A percentile compares a stretch with the other conserved stretches of the same genome.
phyloP scores from a whole-genome alignment of 2,113 vertebrate genomes.

The Ceratotherium simum region DNA sequence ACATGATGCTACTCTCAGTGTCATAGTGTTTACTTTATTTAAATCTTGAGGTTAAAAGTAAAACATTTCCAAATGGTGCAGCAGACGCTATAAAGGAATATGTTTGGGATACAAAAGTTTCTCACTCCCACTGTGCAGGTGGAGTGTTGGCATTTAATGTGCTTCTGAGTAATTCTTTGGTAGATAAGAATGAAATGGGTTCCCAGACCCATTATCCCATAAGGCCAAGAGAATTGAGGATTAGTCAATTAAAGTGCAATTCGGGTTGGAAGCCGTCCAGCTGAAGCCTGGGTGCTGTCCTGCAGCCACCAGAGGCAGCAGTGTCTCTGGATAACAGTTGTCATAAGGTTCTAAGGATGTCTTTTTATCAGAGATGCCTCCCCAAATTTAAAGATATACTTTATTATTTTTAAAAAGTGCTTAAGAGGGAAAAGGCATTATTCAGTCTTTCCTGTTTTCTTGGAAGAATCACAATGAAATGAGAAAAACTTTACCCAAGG shows the following conservation, averaged over 20 bases:
- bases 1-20: neutral
- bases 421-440: conserved; percentile 35
- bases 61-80: neutral
- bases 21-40: conserved; percentile 85
- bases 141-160: conserved; percentile 52
- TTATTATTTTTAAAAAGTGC: conserved; percentile 32
- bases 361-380: neutral
- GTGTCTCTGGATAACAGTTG: neutral
- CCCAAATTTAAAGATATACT: neutral
- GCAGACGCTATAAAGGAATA: conserved; percentile 55
- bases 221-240: conserved; percentile 39
- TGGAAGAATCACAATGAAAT: neutral
- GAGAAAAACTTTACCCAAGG: neutral
- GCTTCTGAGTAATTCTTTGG: conserved; percentile 81
- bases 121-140: neutral
- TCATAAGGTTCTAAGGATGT: neutral
- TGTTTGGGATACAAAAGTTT: conserved; percentile 41
- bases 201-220: conserved; percentile 55
- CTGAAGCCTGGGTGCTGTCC: neutral
- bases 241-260: conserved; percentile 78
- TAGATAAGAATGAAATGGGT: conserved; percentile 64
- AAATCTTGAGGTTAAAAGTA: conserved; percentile 83
- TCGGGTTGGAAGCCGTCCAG: neutral
- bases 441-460: neutral
- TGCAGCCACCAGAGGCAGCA: neutral